Evolutionary conservation across 2,888 invertebrate genomes (phyloP).

Genomic region (Charanyca ferruginea): DNA sequence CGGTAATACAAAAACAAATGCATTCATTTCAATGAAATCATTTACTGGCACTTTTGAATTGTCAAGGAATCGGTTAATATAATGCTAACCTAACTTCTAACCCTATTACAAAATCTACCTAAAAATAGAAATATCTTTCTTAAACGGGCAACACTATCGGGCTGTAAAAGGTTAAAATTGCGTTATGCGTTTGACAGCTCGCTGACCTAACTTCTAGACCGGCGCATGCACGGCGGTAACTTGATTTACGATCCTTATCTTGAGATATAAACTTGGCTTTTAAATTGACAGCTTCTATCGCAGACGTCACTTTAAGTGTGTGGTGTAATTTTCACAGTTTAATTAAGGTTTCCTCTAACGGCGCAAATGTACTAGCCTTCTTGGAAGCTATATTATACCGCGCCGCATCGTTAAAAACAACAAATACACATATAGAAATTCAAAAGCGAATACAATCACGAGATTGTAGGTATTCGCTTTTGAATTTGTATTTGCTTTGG

Average conservation of each 20-base stretch:
- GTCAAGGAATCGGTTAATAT: too few species aligned
- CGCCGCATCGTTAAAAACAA: too few species aligned
- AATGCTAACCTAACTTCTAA: conserved; percentile 7
- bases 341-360: too few species aligned
- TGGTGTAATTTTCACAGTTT: neutral
- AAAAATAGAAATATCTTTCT: conserved; percentile 18
- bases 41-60: too few species aligned
- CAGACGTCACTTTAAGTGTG: neutral
- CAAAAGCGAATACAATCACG: too few species aligned
- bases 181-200: conserved; percentile 30
- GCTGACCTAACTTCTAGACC: conserved; percentile 24
- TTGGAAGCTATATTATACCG: too few species aligned
- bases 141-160: conserved; percentile 24
- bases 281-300: conserved; percentile 27
- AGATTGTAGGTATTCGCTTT: too few species aligned
- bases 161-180: conserved; percentile 31
- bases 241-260: neutral
- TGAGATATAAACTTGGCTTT: neutral
- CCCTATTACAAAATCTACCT: conserved; percentile 15
- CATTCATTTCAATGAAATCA: too few species aligned
- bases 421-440: too few species aligned
- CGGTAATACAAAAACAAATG: too few species aligned
- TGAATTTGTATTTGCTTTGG: too few species aligned
- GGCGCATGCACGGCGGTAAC: neutral
- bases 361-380: too few species aligned